These are phyloP conservation scores for Atta cephalotes DNA, from an alignment of 1,140 invertebrate genomes.

Conservation along the genomic window DNA sequence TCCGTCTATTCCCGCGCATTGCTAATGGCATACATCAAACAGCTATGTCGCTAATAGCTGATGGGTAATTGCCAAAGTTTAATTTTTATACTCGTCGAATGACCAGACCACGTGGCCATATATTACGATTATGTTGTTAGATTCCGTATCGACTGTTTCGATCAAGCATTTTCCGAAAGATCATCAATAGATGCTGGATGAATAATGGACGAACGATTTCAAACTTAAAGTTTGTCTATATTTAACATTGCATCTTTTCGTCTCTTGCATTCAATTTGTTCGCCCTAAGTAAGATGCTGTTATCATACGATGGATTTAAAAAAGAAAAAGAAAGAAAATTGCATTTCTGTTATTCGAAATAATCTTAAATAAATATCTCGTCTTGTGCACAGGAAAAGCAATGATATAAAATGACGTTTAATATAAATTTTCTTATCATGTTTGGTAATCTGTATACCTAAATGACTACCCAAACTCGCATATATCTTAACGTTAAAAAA, in stretches of 20 bases:
- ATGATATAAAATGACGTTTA: slow-evolving; percentile 28
- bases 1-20: slow-evolving; percentile 80
- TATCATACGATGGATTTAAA: background rate
- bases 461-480: slow-evolving; percentile 29
- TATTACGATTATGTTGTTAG: background rate
- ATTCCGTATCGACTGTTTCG: background rate
- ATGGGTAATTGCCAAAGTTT: slow-evolving; percentile 83
- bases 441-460: slow-evolving; percentile 18
- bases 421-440: slow-evolving; percentile 69
- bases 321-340: background rate
- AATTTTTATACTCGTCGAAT: slow-evolving; percentile 73
- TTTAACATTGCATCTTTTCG: background rate
- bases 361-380: slow-evolving; percentile 45
- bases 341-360: slow-evolving; percentile 30
- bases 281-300: background rate
- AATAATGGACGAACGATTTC: background rate
- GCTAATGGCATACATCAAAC: slow-evolving; percentile 81
- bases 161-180: background rate
- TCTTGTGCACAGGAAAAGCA: slow-evolving; percentile 29
- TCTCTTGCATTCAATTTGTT: background rate
- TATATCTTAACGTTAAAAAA: background rate
- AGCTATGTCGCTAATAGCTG: slow-evolving; percentile 81
- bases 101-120: too few relatives aligned
- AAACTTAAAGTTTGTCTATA: too few relatives aligned
- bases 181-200: background rate